Base-by-base conservation (phyloP, 2,888 invertebrate species). In the Callinectes sapidus region DNA sequence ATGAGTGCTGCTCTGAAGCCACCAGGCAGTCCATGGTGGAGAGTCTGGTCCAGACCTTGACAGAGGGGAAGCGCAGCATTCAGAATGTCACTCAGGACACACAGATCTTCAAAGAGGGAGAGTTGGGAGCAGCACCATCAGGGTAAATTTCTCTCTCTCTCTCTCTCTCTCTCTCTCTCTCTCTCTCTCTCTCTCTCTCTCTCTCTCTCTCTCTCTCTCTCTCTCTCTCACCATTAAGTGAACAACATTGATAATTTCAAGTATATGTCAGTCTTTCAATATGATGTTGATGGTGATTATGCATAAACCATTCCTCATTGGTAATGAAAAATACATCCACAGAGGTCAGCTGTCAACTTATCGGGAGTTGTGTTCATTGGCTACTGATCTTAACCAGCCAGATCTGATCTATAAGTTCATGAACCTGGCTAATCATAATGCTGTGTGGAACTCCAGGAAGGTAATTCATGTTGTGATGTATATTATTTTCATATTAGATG, bases 351-450 rank as follows among this genome's bases (percentile, higher is more conserved):
- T 99, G 55, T 97, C 98, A 0, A 99, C 99, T 0, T 99, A 99
- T 96, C 98, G 98, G 95, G 99, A 99, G 96, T 96, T 99, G 90
- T 99, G 99, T 96, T 98, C 98, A 0, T 96, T 99, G 87, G 99
- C 99, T 0, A 98, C 98, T 0, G 99, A 99, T 96, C 96, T 99
- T 94, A 99, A 99, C 95, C 98, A 99, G 95, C 99, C 99, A 0
- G 99, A 99, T 95, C 96, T 99, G 94, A 97, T 99, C 94, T 99
- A 99, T 96, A 98, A 98, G 96, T 99, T 99, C 95, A 98, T 99
- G 98, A 98, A 98, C 95, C 96, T 99, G 94, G 99, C 99, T 0
- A 98, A 98, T 96, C 98, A 99, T 95, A 98, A 99, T 96, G 97
- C 98, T 1, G 97, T 98, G 91, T 99, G 99, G 99, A 98, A 98